These are phyloP conservation scores for Cantharis nigra DNA, from an alignment of 2,888 invertebrate species.

Conservation along the genomic window DNA sequence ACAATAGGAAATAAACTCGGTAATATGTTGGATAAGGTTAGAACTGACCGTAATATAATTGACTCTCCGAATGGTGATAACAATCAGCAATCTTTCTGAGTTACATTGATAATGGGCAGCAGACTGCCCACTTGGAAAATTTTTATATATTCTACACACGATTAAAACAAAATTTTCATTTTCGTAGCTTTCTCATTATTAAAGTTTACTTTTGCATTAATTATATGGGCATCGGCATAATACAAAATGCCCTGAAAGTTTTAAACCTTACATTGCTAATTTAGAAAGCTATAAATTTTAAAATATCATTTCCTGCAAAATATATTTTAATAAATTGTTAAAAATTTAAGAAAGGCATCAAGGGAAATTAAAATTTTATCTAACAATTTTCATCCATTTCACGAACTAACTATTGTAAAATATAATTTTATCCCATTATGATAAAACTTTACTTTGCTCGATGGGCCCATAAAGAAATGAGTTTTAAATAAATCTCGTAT, in stretches of 20 bases:
- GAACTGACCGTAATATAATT: constrained; percentile 29
- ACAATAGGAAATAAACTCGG: constrained; percentile 29
- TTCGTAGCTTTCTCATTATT: not conserved
- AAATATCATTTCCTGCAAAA: not conserved
- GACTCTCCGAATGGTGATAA: constrained; percentile 21
- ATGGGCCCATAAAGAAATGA: constrained; percentile 15
- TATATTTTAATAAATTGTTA: not conserved
- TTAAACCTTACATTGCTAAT: not conserved
- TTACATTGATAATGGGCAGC: not conserved
- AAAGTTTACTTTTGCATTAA: not conserved
- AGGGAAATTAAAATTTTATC: not conserved
- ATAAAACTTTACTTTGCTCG: constrained; percentile 7
- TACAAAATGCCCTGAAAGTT: not conserved
- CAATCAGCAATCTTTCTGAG: constrained; percentile 18
- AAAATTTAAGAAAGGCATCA: not conserved
- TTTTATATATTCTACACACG: not conserved
- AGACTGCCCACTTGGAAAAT: not conserved
- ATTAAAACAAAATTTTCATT: not conserved
- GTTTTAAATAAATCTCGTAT: constrained; percentile 11
- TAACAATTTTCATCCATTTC: constrained; percentile 1
- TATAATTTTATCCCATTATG: constrained; percentile 6
- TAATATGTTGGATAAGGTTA: constrained; percentile 25
- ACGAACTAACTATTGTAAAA: constrained; percentile 21
- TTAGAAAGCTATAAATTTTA: not conserved
- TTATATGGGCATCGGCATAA: not conserved